Conservation (phyloP, 2,797 vertebrate genomes). For the Sebastes iracundus region DNA sequence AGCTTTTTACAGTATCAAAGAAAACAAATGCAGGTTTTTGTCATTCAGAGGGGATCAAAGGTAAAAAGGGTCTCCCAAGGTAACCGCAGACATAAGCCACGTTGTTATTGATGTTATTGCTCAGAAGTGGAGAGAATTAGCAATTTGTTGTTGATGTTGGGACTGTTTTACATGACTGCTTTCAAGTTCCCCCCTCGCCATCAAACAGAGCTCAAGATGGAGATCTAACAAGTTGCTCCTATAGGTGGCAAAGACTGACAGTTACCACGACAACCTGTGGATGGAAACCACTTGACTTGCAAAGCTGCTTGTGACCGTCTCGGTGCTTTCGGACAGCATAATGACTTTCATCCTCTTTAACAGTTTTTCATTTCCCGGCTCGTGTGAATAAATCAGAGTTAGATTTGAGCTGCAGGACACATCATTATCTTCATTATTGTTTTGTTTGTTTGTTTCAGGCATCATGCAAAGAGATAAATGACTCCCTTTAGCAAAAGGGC, state of each 20-base stretch:
- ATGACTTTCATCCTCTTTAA: neutral
- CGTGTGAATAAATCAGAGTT: neutral
- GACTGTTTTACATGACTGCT: conserved; percentile 46
- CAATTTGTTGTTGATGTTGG: conserved; percentile 31
- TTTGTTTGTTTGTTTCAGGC: conserved; percentile 50
- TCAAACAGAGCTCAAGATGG: neutral
- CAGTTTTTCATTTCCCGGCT: neutral
- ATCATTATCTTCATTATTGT: conserved; percentile 27
- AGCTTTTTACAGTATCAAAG: conserved; percentile 64
- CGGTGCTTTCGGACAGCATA: neutral
- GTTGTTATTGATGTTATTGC: conserved; percentile 37
- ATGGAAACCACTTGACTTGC: conserved; percentile 28
- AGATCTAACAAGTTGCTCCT: conserved; percentile 2
- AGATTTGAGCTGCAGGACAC: conserved; percentile 21
- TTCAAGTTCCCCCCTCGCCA: conserved; percentile 20
- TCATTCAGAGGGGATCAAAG: conserved; percentile 51
- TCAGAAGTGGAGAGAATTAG: conserved; percentile 43
- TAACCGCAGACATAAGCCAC: neutral
- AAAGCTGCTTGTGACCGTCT: neutral
- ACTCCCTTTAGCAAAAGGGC: conserved; percentile 74
- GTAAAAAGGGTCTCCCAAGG: conserved; percentile 22
- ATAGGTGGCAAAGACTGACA: conserved; percentile 21
- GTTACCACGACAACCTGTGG: conserved; percentile 65
- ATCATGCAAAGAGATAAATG: conserved; percentile 61
- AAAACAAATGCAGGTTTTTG: conserved; percentile 36